A percentile compares a stretch with the other conserved stretches of the same genome.
Conservation (phyloP, 1,140 invertebrate species). For the Dinothrombium tinctorium region DNA sequence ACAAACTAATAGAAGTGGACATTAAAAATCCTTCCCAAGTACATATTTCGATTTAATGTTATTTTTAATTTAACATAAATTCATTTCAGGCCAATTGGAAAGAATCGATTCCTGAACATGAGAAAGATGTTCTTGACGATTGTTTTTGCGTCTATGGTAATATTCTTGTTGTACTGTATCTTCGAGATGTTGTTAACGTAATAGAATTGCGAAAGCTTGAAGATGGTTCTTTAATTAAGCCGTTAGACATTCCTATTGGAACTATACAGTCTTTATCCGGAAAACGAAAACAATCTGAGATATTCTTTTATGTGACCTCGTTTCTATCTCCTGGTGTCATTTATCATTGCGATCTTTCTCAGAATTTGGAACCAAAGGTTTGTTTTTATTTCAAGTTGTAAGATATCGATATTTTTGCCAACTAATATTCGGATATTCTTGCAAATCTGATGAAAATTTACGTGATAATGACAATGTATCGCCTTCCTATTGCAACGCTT, state of each 20-base stretch:
- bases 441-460: no score
- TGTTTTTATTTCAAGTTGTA: no score
- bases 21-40: constrained; percentile 28
- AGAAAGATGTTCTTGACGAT: constrained; percentile 69
- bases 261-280: constrained; percentile 60
- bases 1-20: constrained; percentile 65
- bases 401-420: no score
- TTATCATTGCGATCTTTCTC: constrained; percentile 35
- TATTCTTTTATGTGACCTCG: constrained; percentile 81
- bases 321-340: constrained; percentile 77
- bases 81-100: constrained; percentile 38
- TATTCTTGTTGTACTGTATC: constrained; percentile 70
- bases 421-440: no score
- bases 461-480: no score
- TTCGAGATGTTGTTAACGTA: constrained; percentile 70
- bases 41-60: no score
- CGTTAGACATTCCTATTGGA: constrained; percentile 44
- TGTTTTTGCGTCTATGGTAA: constrained; percentile 45
- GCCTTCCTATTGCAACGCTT: no score
- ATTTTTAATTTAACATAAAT: no score
- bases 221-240: constrained; percentile 41
- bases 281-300: constrained; percentile 56
- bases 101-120: constrained; percentile 57
- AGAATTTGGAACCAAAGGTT: no score
- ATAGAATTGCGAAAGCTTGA: constrained; percentile 53